Percentiles rank a stretch among this genome's conserved stretches.
Evolutionary conservation across 2,888 invertebrate species (phyloP).

Genomic region (Axea sp.): DNA sequence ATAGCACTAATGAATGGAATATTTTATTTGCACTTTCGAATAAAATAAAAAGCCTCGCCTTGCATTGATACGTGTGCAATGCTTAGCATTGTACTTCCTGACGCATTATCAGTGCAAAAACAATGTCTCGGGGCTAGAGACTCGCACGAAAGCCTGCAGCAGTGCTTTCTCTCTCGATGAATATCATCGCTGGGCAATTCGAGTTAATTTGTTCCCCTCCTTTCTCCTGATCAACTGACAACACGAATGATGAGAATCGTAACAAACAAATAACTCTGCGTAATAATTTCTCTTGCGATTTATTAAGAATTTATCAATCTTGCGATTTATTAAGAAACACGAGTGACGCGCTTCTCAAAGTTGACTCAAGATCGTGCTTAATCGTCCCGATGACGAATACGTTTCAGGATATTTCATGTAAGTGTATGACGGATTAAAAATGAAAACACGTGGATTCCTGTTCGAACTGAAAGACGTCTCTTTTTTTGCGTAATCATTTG

Average conservation of each 20-base stretch:
- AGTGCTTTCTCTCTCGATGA: conserved; percentile 60
- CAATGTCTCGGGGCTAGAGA: conserved; percentile 46
- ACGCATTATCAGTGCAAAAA: conserved; percentile 32
- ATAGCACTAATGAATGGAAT: no score
- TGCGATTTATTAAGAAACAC: no score
- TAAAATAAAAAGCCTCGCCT: conserved; percentile 18
- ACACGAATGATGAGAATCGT: conserved; percentile 22
- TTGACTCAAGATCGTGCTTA: no score
- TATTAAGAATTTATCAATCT: no score
- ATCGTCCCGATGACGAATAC: no score
- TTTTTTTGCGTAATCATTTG: no score
- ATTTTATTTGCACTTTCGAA: conserved; percentile 21
- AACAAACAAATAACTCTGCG: conserved; percentile 16
- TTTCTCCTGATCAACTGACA: conserved; percentile 32
- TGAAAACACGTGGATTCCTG: no score
- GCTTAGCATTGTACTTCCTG: conserved; percentile 36
- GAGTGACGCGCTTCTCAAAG: no score
- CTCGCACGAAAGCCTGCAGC: conserved; percentile 55
- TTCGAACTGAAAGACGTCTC: no score
- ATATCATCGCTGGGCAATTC: conserved; percentile 51
- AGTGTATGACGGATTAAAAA: no score
- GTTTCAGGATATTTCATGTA: no score
- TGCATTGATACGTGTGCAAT: conserved; percentile 31
- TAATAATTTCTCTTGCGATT: not conserved
- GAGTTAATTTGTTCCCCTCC: conserved; percentile 44